phyloP scores from a whole-genome alignment of 1,140 invertebrate species.

The Temnothorax nylanderi region DNA sequence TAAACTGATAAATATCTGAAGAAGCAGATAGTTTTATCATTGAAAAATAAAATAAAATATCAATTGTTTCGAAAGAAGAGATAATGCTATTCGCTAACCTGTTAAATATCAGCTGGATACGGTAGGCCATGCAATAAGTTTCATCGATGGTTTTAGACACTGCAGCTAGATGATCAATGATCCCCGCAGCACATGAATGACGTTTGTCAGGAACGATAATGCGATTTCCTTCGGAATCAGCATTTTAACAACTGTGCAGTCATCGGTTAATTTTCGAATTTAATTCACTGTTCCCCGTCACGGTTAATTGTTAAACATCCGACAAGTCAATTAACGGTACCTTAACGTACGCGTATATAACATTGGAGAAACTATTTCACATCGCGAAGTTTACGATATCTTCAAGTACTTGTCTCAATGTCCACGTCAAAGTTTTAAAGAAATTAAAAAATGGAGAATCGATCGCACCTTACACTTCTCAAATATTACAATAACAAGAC shows the following conservation, averaged over 20 bases:
- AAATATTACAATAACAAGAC: background rate
- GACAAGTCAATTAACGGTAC: constrained; percentile 42
- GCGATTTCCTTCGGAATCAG: background rate
- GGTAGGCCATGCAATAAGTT: constrained; percentile 53
- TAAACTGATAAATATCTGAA: background rate
- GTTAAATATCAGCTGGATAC: constrained; percentile 65
- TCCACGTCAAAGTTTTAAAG: background rate
- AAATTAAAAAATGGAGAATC: background rate
- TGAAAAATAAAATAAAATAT: constrained; percentile 2
- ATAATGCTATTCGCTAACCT: constrained; percentile 53
- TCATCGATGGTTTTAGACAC: constrained; percentile 30
- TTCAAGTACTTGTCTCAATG: background rate
- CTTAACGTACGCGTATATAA: background rate
- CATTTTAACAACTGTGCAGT: background rate
- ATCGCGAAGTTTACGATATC: background rate
- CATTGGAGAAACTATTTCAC: background rate
- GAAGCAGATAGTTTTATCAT: background rate
- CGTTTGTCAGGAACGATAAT: constrained; percentile 16
- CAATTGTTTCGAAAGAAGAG: background rate
- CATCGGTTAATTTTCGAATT: constrained; percentile 8
- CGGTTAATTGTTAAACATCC: background rate
- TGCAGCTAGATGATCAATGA: constrained; percentile 59
- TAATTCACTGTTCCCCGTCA: constrained; percentile 1
- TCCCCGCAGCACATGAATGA: constrained; percentile 52
- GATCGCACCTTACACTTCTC: constrained; percentile 23